Evolutionary conservation across 2,113 vertebrate species (phyloP).

Genomic region (Grus americana): DNA sequence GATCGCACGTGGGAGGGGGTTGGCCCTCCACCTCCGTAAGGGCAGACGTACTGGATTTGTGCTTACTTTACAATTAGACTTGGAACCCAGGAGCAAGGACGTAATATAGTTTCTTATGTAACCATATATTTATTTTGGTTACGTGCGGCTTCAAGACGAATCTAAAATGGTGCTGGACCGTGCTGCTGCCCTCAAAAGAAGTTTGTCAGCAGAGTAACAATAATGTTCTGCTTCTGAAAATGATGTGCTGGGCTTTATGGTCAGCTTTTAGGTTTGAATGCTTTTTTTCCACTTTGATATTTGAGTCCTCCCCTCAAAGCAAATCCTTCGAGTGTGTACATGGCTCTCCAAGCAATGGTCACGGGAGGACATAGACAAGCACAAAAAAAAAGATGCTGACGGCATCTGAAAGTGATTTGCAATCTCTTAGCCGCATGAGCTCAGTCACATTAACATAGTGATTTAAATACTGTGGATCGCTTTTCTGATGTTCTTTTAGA

Average conservation of each 20-base stretch:
- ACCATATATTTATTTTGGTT: constrained; percentile 68
- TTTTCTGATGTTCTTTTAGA: constrained; percentile 4
- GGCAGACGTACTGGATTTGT: neutral
- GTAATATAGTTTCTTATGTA: constrained; percentile 25
- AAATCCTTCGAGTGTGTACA: neutral
- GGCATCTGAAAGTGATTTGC: constrained; percentile 27
- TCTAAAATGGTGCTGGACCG: constrained; percentile 33
- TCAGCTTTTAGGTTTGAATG: constrained; percentile 37
- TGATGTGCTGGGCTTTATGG: constrained; percentile 61
- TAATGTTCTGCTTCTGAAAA: constrained; percentile 40
- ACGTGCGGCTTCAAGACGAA: neutral
- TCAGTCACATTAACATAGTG: neutral
- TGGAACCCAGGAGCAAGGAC: neutral
- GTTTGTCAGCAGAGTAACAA: constrained; percentile 65
- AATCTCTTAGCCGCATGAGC: constrained; percentile 9
- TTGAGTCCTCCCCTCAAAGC: constrained; percentile 17
- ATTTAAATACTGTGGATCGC: neutral
- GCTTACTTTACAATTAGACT: constrained; percentile 51
- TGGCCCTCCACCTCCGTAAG: neutral
- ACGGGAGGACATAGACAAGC: constrained; percentile 6
- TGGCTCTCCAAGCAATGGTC: constrained; percentile 46
- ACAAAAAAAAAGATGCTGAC: constrained; percentile 24
- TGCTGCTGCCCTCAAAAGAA: constrained; percentile 60
- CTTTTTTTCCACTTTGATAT: constrained; percentile 58
- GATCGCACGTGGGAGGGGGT: neutral